These are phyloP conservation scores for Mus minutoides DNA, from an alignment of 2,797 vertebrate species.

Conservation along the genomic window DNA sequence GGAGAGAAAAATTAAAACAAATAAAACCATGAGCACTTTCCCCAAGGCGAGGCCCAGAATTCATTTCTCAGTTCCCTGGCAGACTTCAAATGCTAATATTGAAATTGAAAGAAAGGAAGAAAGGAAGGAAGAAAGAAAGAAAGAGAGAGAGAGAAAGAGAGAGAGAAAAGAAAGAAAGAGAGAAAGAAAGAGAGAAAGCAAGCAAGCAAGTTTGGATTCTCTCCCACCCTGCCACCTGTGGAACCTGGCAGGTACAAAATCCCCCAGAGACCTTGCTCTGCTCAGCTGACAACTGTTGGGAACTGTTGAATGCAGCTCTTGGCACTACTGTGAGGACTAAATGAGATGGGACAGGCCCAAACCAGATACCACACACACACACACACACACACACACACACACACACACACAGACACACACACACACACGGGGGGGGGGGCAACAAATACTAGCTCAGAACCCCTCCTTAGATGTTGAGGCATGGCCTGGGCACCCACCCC, in stretches of 20 bases:
- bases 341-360: background rate
- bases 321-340: background rate
- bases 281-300: background rate
- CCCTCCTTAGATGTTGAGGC: background rate
- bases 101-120: background rate
- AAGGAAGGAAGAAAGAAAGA: too few relatives aligned
- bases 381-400: too few relatives aligned
- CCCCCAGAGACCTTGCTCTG: background rate
- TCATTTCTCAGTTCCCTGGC: slow-evolving; percentile 56
- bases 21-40: slow-evolving; percentile 64
- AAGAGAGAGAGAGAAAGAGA: background rate
- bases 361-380: background rate
- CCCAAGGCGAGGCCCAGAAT: slow-evolving; percentile 38
- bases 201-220: background rate
- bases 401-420: too few relatives aligned
- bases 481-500: background rate
- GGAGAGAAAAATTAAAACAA: slow-evolving; percentile 79
- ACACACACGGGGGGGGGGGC: background rate
- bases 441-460: background rate
- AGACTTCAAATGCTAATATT: slow-evolving; percentile 13
- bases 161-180: too few relatives aligned
- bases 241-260: background rate
- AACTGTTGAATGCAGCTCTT: background rate
- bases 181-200: too few relatives aligned
- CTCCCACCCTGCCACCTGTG: background rate